Percentiles rank a stretch among this genome's conserved stretches.
These are phyloP conservation scores for Vidua chalybeata DNA, from an alignment of 2,113 vertebrate genomes.

Conservation along the genomic window DNA sequence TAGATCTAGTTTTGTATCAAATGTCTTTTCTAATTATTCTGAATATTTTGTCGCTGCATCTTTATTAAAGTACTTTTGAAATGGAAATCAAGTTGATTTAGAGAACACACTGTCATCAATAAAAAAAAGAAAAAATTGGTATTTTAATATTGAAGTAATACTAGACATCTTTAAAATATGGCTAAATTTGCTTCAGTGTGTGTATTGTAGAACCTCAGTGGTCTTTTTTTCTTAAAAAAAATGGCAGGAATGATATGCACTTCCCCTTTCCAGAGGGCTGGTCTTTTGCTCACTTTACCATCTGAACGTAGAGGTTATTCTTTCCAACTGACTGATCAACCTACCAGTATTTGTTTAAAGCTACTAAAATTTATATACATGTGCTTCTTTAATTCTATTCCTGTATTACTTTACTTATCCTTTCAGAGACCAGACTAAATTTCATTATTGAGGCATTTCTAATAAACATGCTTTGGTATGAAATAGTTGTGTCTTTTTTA, in stretches of 20 bases:
- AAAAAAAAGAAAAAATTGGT: not conserved
- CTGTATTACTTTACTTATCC: not conserved
- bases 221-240: not conserved
- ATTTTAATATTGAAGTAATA: not conserved
- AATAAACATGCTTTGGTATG: not conserved
- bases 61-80: not conserved
- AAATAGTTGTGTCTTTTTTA: not conserved
- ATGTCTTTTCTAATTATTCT: not conserved
- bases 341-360: not conserved
- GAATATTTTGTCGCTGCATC: not conserved
- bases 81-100: not conserved
- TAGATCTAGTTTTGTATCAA: not conserved
- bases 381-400: not conserved
- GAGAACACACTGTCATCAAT: not conserved
- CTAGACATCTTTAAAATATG: not conserved
- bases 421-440: not conserved
- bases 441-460: not conserved
- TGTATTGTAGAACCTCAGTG: not conserved
- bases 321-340: not conserved
- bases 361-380: not conserved
- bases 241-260: not conserved
- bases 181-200: not conserved
- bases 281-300: not conserved
- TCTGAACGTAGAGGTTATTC: not conserved
- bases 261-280: not conserved